phyloP scores from a whole-genome alignment of 2,888 invertebrate genomes.

The Hermaeophaga mercurialis region DNA sequence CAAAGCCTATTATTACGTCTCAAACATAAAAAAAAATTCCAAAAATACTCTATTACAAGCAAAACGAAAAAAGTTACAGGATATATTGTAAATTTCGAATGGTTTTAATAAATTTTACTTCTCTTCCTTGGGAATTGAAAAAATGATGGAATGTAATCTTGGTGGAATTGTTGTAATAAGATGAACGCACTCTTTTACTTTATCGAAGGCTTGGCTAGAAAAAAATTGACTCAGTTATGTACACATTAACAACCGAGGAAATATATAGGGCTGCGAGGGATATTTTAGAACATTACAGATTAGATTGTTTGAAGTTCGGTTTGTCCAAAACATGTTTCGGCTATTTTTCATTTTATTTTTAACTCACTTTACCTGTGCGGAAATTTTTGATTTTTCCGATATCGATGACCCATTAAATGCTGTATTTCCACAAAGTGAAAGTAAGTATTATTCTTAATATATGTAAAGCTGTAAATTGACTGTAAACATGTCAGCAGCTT shows the following conservation, averaged over 20 bases:
- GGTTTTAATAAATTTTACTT: no score
- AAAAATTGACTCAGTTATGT: slow-evolving; percentile 36
- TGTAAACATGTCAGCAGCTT: no score
- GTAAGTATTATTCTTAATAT: slow-evolving; percentile 38
- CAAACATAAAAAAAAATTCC: no score
- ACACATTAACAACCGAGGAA: slow-evolving; percentile 28
- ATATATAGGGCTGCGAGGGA: slow-evolving; percentile 27
- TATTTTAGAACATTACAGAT: slow-evolving; percentile 10
- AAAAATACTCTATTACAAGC: no score
- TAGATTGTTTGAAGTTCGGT: no score
- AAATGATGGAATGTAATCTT: no score
- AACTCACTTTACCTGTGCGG: slow-evolving; percentile 20
- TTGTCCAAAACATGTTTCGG: slow-evolving; percentile 15
- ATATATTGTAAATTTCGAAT: no score
- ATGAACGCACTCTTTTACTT: slow-evolving; percentile 12
- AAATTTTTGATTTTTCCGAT: slow-evolving; percentile 48
- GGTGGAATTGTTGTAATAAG: slow-evolving; percentile 5
- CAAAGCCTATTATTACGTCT: no score
- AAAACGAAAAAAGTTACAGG: no score
- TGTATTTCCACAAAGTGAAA: slow-evolving; percentile 43
- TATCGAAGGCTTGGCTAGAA: slow-evolving; percentile 24
- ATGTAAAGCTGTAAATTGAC: no score
- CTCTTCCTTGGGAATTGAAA: no score
- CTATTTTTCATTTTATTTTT: slow-evolving; percentile 13
- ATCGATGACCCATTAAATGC: slow-evolving; percentile 47